Conservation (phyloP, 2,888 invertebrate species). For the Caenorhabditis zanzibari region DNA sequence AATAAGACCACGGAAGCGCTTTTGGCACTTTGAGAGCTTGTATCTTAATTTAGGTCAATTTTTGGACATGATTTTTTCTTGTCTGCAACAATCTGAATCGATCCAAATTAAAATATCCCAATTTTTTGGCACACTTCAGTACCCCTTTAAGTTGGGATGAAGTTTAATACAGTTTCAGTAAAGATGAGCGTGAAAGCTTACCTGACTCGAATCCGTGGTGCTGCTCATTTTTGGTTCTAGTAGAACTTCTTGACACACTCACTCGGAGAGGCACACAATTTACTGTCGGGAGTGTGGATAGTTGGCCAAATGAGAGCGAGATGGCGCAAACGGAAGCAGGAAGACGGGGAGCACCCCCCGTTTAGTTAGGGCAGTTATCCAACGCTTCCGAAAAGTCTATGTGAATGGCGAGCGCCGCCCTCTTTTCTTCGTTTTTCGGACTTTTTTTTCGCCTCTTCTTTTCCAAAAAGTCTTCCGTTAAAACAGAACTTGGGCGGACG, state of each 20-base stretch:
- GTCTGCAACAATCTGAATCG: no score
- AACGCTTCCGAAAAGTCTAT: conserved; percentile 61
- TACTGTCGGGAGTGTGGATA: conserved; percentile 34
- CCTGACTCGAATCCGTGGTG: conserved; percentile 30
- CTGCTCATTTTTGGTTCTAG: not conserved
- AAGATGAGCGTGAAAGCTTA: conserved; percentile 7
- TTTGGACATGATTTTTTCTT: no score
- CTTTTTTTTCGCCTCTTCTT: conserved; percentile 2
- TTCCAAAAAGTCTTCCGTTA: conserved; percentile 13
- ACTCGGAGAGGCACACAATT: conserved; percentile 32
- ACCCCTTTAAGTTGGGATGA: no score
- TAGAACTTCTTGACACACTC: conserved; percentile 17
- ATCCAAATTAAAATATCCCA: no score
- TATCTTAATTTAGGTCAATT: no score
- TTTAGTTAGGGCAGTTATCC: conserved; percentile 70
- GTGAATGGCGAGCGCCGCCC: conserved; percentile 58
- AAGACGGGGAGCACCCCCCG: conserved; percentile 48
- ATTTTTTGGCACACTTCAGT: no score
- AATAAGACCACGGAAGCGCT: no score
- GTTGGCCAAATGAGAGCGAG: conserved; percentile 43
- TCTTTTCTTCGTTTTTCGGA: conserved; percentile 17
- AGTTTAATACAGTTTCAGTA: no score
- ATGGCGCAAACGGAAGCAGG: conserved; percentile 50
- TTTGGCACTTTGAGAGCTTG: no score
- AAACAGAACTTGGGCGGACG: conserved; percentile 26